phyloP scores from a whole-genome alignment of 2,888 invertebrate genomes.

The Platypus cylindrus region DNA sequence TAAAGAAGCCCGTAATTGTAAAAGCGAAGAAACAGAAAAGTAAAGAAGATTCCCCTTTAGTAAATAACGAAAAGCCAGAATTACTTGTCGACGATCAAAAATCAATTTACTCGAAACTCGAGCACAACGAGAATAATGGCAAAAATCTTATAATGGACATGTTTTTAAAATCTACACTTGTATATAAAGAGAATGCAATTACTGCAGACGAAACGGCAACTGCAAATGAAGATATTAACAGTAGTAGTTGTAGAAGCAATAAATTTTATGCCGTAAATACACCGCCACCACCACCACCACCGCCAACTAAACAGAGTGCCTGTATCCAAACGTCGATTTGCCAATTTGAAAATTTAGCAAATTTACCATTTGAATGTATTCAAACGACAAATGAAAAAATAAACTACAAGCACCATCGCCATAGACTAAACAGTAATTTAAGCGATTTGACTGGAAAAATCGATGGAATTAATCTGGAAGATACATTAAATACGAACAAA shows the following conservation, averaged over 20 bases:
- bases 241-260: conserved; percentile 19
- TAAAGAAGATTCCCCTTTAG: no score
- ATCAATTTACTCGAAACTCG: conserved; percentile 17
- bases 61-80: not conserved
- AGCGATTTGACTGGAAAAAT: not conserved
- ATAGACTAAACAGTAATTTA: not conserved
- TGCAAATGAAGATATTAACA: conserved; percentile 17
- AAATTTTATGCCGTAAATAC: conserved; percentile 13
- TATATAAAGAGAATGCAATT: conserved; percentile 12
- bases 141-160: conserved; percentile 31
- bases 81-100: conserved; percentile 13
- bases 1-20: conserved; percentile 19
- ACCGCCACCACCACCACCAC: conserved; percentile 22
- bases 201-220: conserved; percentile 9
- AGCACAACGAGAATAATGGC: conserved; percentile 24
- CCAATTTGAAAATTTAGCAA: not conserved
- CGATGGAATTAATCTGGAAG: not conserved
- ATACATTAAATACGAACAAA: not conserved
- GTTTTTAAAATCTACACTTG: conserved; percentile 30
- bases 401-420: not conserved
- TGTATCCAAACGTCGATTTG: conserved; percentile 12
- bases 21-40: conserved; percentile 6
- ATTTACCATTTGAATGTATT: conserved; percentile 3
- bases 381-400: conserved; percentile 9
- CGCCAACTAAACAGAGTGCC: conserved; percentile 8